phyloP scores from a whole-genome alignment of 1,140 invertebrate species.

The Belonocnema kinseyi region DNA sequence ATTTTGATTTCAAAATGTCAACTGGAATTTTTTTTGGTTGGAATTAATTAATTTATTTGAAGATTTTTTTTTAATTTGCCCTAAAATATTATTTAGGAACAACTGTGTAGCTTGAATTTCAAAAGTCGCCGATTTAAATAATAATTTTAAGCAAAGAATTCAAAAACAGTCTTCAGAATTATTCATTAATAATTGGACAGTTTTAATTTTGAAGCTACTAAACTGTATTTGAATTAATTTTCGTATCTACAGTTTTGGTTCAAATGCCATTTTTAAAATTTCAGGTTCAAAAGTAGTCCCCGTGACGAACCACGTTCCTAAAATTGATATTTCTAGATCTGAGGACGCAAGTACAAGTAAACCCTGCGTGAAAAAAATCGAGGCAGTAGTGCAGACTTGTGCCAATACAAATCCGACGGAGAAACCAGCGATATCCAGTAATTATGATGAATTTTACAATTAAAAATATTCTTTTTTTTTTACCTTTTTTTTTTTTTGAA shows the following conservation, averaged over 20 bases:
- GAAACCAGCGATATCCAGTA: conserved; percentile 45
- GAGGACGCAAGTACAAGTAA: conserved; percentile 43
- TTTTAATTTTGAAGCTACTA: too few species aligned
- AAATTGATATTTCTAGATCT: conserved; percentile 35
- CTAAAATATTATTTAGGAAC: too few species aligned
- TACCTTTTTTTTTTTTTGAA: background rate
- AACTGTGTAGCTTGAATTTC: too few species aligned
- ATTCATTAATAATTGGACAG: too few species aligned
- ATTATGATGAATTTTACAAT: conserved; percentile 13
- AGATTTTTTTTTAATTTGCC: too few species aligned
- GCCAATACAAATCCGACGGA: conserved; percentile 32
- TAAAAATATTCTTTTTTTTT: too few species aligned
- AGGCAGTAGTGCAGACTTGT: conserved; percentile 42
- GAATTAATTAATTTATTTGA: too few species aligned
- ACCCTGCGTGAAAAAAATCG: conserved; percentile 34
- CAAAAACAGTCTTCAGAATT: too few species aligned
- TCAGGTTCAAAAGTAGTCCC: conserved; percentile 51
- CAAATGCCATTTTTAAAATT: conserved; percentile 32
- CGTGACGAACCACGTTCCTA: conserved; percentile 47
- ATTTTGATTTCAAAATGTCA: too few species aligned
- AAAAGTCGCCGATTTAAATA: too few species aligned
- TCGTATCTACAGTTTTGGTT: background rate
- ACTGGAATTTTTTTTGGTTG: too few species aligned
- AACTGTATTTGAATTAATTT: background rate
- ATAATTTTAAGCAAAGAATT: too few species aligned